Evolutionary conservation across 2,797 vertebrate genomes (phyloP).

Genomic region (Helarctos malayanus): DNA sequence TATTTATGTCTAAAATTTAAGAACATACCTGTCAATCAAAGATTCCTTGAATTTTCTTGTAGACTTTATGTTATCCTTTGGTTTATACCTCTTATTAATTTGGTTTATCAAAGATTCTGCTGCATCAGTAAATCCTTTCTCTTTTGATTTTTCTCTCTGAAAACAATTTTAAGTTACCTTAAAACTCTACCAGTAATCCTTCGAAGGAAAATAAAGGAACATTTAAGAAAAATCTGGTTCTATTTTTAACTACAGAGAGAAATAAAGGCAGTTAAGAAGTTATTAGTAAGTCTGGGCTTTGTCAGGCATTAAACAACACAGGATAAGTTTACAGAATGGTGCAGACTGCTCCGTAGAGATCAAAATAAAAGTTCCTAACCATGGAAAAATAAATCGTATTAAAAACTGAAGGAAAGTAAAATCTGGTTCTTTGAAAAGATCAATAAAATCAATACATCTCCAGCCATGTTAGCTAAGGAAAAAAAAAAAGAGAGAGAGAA

Average conservation of each 20-base stretch:
- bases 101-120: conserved; percentile 88
- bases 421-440: conserved; percentile 49
- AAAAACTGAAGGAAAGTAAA: conserved; percentile 8
- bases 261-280: conserved; percentile 28
- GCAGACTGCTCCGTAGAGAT: background rate
- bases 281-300: background rate
- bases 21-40: conserved; percentile 82
- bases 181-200: conserved; percentile 43
- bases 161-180: conserved; percentile 80
- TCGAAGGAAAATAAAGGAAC: conserved; percentile 65
- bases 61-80: conserved; percentile 67
- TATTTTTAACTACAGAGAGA: background rate
- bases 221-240: conserved; percentile 1
- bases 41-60: conserved; percentile 81
- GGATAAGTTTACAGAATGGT: background rate
- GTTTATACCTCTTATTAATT: conserved; percentile 88
- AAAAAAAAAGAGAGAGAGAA: background rate
- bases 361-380: conserved; percentile 9
- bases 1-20: conserved; percentile 50
- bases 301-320: conserved; percentile 38
- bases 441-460: background rate
- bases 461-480: conserved; percentile 29
- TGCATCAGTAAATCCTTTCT: conserved; percentile 80
- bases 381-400: background rate
- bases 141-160: conserved; percentile 88